Base-by-base conservation (phyloP, 2,888 invertebrate species). In the Seira ritae region DNA sequence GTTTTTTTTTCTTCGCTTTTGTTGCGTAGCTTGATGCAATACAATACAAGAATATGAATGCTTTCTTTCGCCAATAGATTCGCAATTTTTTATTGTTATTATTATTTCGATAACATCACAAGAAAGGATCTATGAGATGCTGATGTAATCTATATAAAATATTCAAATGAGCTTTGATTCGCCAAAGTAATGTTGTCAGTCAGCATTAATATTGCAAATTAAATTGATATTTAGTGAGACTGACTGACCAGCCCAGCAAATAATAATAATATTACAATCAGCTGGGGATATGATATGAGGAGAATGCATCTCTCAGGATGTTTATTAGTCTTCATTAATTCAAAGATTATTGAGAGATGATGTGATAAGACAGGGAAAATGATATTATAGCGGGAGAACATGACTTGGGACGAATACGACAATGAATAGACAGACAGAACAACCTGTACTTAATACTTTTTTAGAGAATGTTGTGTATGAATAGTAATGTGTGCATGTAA, bases 81-180 rank as follows among this genome's bases (percentile, higher is more conserved):
- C 42, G 6, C 42, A 42, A 42, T 42, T 42, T 42, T 42, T 42
- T 42, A 42, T 12, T 8, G 6, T 42, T 42, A 42, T 42, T 42
- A 42, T 42, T n/a, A n/a, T n/a, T n/a, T n/a, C n/a, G 42, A 42
- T 12, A 8, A 42, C 72, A 79, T 79, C 73, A 55, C 60, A 37
- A 55, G 24, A 60, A 24, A 71, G 12, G 6, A 42, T 42, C 42
- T 42, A 42, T 12, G 12, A 12, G 42, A 42, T 42, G 42, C 6
- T 42, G 42, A 42, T 42, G 42, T n/a, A 42, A 79, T 79, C 71
- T 71, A 65, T 72, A 79, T 65, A 70, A 50, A 72, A 79, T 79
- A 79, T 79, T 79, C 60, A 79, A 79, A 73, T 79, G 24, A 79
- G 67, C 71, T 62, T 72, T 77, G 71, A 62, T 66, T 42, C 42